These are phyloP conservation scores for Agriotes lineatus DNA, from an alignment of 2,888 invertebrate genomes.

Conservation along the genomic window DNA sequence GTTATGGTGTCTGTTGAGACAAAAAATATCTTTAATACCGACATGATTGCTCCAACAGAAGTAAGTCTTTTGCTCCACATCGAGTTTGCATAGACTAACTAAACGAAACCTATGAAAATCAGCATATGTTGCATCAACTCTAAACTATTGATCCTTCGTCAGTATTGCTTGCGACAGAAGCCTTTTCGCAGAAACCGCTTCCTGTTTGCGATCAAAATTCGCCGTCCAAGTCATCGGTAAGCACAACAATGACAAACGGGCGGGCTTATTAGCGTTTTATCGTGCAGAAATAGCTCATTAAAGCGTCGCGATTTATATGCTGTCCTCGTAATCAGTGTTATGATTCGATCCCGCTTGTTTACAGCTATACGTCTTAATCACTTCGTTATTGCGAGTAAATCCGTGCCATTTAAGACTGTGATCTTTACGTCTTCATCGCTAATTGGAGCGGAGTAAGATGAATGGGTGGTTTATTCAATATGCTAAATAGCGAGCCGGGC, in stretches of 20 bases:
- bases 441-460: conserved; percentile 54
- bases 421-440: conserved; percentile 51
- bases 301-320: conserved; percentile 4
- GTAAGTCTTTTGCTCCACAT: too few relatives aligned
- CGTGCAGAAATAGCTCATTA: conserved; percentile 9
- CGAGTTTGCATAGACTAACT: too few relatives aligned
- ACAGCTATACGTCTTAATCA: conserved; percentile 56
- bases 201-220: not conserved
- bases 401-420: conserved; percentile 48
- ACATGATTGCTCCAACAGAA: too few relatives aligned
- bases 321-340: conserved; percentile 26
- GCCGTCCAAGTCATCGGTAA: not conserved
- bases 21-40: too few relatives aligned
- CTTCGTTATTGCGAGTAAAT: conserved; percentile 52
- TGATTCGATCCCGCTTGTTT: conserved; percentile 42
- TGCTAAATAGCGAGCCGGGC: conserved; percentile 47
- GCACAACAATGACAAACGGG: not conserved
- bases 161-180: too few relatives aligned
- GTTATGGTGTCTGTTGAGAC: too few relatives aligned
- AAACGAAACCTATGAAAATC: too few relatives aligned
- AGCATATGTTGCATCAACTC: too few relatives aligned
- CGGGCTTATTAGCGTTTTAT: not conserved
- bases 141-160: too few relatives aligned
- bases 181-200: too few relatives aligned
- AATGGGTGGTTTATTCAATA: conserved; percentile 53